A percentile compares a stretch with the other conserved stretches of the same genome.
Evolutionary conservation across 64 coral and sea anemone genomes (phyloP).

Genomic region (Montipora efflorescens): DNA sequence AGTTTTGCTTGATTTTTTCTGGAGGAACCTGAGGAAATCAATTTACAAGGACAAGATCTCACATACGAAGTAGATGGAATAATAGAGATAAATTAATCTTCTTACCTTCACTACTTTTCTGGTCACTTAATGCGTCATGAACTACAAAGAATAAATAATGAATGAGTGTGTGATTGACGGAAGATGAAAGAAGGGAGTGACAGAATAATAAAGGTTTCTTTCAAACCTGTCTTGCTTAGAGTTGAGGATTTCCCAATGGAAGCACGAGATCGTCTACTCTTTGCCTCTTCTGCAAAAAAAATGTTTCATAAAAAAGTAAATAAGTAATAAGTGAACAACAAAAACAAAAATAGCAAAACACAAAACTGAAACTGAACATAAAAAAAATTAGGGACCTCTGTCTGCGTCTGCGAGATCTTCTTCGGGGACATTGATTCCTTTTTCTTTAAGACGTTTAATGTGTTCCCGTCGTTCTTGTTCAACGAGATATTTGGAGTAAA

Average conservation of each 20-base stretch:
- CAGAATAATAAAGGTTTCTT: background rate
- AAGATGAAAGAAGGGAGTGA: background rate
- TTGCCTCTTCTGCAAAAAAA: conserved; percentile 56
- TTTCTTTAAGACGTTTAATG: conserved; percentile 67
- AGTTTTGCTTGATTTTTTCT: conserved; percentile 35
- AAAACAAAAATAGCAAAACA: no score
- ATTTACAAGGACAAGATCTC: background rate
- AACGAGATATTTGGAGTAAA: conserved; percentile 93
- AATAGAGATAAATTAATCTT: background rate
- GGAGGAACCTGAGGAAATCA: conserved; percentile 12
- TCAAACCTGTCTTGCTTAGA: conserved; percentile 29
- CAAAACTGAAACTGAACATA: background rate
- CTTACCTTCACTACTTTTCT: conserved; percentile 71
- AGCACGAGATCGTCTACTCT: conserved; percentile 57
- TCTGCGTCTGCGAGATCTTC: conserved; percentile 43
- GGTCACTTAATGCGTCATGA: conserved; percentile 57
- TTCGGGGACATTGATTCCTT: conserved; percentile 58
- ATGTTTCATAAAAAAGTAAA: background rate
- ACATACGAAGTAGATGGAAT: background rate
- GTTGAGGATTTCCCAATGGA: conserved; percentile 39
- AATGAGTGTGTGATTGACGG: background rate
- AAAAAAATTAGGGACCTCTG: conserved; percentile 55
- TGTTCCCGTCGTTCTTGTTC: conserved; percentile 76
- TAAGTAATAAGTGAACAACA: no score
- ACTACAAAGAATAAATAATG: conserved; percentile 32